Evolutionary conservation across 2,888 invertebrate genomes (phyloP), one percentile per base, ranked within the genome.

Genomic region (Philaethria dido): DNA sequence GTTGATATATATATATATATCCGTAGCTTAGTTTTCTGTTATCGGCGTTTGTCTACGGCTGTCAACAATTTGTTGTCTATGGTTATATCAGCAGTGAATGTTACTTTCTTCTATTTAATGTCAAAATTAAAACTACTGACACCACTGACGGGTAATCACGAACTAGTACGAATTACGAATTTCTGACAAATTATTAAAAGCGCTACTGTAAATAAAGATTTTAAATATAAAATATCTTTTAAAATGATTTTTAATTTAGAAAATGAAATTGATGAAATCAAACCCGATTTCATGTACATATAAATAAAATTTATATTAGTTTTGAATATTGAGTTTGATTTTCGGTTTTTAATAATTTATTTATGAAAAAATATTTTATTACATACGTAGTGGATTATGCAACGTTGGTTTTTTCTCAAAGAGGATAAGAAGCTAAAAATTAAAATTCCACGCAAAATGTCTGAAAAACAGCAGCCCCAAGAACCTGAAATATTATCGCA

Each of bases 391-490:
- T 57, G 25, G 22, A 57, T 42, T 75, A 92, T 95, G 95, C 94
- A 95, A 86, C 93, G 93, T 80, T 95, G 95, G 95, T 94, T 94
- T 85, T 94, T 94, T 84, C 84, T 94, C 75, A 94, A 94, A 78
- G 93, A 94, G 73, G 90, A 89, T 55, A 92, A 88, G 75, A 80
- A 73, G 68, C 70, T 72, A 47, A 86, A 83, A 80, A 72, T 70
- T 33, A 80, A 76, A 73, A 70, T 89, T 81, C 75, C 79, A 66
- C 75, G 68, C 80, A 87, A 78, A 81, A 91, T 82, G 87, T 87
- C 80, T 64, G 57, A 67, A 18, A 77, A 80, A 72, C 74, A 78
- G 73, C 71, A 75, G 16, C 77, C 78, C 70, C 72, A 80, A 45
- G 75, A 69, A 66, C 72, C 71, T n/a, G 78, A 85, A 79, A 74